These are phyloP conservation scores for Macaria liturata DNA, from an alignment of 2,888 invertebrate genomes.

Conservation along the genomic window DNA sequence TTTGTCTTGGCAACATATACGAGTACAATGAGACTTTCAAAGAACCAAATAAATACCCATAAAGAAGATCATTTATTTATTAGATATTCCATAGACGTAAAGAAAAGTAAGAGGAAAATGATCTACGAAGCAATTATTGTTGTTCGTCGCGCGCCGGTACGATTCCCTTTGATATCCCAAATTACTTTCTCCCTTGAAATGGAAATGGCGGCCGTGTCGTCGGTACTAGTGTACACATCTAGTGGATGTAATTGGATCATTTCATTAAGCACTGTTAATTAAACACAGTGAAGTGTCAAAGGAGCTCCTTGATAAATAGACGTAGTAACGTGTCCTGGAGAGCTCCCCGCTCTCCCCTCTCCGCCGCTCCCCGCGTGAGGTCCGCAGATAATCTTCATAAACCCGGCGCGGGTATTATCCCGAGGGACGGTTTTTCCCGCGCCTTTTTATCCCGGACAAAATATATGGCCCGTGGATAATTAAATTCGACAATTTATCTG, in stretches of 20 bases:
- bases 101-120: too few species aligned
- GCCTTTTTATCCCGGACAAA: slow-evolving; percentile 11
- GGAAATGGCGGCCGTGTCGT: too few species aligned
- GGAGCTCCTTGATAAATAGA: slow-evolving; percentile 10
- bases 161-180: slow-evolving; percentile 9
- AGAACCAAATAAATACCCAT: too few species aligned
- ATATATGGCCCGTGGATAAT: slow-evolving; percentile 6
- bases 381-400: slow-evolving; percentile 27
- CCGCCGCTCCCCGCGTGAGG: not conserved
- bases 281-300: too few species aligned
- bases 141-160: slow-evolving; percentile 2
- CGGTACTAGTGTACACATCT: too few species aligned
- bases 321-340: slow-evolving; percentile 6
- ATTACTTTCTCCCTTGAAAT: slow-evolving; percentile 2
- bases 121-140: slow-evolving; percentile 12
- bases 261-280: too few species aligned
- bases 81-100: too few species aligned
- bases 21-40: too few species aligned
- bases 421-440: slow-evolving; percentile 1
- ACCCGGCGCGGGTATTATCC: not conserved
- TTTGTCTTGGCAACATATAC: too few species aligned
- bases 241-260: too few species aligned
- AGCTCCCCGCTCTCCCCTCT: not conserved
- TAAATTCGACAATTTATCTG: not conserved
- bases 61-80: too few species aligned